A percentile compares a stretch with the other conserved stretches of the same genome.
phyloP scores from a whole-genome alignment of 2,797 vertebrate species.

The Pantherophis alleghaniensis region DNA sequence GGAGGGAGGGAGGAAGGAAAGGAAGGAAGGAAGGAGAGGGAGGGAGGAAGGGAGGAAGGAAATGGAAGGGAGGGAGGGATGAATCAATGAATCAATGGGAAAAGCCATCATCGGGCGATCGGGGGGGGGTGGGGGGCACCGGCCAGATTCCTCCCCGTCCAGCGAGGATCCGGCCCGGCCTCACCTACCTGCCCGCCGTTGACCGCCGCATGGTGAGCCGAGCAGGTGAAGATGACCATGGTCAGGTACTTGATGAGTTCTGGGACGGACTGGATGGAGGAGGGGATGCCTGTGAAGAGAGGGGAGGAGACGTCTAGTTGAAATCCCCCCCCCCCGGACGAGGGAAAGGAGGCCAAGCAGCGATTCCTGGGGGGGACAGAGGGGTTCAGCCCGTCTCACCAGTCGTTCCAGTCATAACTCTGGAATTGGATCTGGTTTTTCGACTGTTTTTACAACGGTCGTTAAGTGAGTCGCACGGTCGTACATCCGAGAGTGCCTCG shows the following conservation, averaged over 20 bases:
- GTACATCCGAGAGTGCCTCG: too few relatives aligned
- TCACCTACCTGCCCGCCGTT: slow-evolving; percentile 67
- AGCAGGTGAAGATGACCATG: slow-evolving; percentile 71
- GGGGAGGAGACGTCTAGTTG: not conserved
- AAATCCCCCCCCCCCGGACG: not conserved
- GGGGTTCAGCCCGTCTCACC: not conserved
- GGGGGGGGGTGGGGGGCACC: accelerated
- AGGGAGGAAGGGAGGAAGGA: not conserved
- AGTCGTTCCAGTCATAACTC: too few relatives aligned
- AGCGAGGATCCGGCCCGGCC: accelerated
- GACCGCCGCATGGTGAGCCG: slow-evolving; percentile 66
- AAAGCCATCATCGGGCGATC: not conserved
- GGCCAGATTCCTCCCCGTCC: accelerated
- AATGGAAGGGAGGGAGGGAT: not conserved
- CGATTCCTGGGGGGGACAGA: not conserved
- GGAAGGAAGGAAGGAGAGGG: too few relatives aligned
- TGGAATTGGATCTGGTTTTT: too few relatives aligned
- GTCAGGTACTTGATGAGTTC: slow-evolving; percentile 67
- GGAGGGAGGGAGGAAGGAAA: too few relatives aligned
- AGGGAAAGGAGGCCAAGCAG: not conserved
- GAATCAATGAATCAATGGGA: not conserved
- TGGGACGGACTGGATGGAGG: slow-evolving; percentile 38
- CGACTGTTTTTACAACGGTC: too few relatives aligned
- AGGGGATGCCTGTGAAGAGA: slow-evolving; percentile 61
- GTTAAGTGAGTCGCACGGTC: too few relatives aligned